phyloP scores from a whole-genome alignment of 2,113 vertebrate genomes.

The Pseudopodoces humilis region DNA sequence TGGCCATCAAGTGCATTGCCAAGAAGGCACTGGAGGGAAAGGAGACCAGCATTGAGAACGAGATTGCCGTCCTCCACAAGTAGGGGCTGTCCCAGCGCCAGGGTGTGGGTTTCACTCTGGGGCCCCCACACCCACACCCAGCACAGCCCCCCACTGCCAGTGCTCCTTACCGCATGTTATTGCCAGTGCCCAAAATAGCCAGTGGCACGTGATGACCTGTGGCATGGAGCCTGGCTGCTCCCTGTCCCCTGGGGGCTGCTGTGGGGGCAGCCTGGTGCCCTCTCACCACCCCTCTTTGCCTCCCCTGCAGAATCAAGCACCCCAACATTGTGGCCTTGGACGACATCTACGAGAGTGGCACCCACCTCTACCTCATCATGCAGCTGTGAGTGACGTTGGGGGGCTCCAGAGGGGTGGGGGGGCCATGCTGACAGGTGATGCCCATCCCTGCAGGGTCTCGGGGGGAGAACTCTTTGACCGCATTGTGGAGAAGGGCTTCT shows the following conservation, averaged over 20 bases:
- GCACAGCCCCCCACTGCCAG: background rate
- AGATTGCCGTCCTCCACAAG: conserved; percentile 96
- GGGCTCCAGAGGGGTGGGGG: fast-evolving
- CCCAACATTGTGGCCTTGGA: conserved; percentile 97
- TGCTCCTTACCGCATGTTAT: background rate
- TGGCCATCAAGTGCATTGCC: conserved; percentile 96
- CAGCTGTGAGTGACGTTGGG: conserved; percentile 86
- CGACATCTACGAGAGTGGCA: conserved; percentile 94
- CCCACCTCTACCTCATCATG: conserved; percentile 99
- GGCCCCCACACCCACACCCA: fast-evolving
- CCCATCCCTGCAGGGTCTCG: conserved; percentile 79
- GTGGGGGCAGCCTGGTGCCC: background rate
- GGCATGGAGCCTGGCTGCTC: background rate
- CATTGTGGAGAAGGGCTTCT: conserved; percentile 98
- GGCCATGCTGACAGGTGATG: fast-evolving
- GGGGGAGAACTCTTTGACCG: conserved; percentile 96
- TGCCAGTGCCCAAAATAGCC: conserved; percentile 15
- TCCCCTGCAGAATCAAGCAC: conserved; percentile 87
- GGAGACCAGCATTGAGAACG: conserved; percentile 96
- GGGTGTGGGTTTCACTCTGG: background rate
- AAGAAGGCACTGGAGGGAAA: conserved; percentile 96
- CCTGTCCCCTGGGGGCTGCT: background rate
- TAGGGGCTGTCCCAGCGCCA: conserved; percentile 55
- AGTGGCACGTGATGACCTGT: fast-evolving
- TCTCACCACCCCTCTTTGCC: background rate